Evolutionary conservation across 2,797 vertebrate species (phyloP).

Genomic region (Chanos chanos): DNA sequence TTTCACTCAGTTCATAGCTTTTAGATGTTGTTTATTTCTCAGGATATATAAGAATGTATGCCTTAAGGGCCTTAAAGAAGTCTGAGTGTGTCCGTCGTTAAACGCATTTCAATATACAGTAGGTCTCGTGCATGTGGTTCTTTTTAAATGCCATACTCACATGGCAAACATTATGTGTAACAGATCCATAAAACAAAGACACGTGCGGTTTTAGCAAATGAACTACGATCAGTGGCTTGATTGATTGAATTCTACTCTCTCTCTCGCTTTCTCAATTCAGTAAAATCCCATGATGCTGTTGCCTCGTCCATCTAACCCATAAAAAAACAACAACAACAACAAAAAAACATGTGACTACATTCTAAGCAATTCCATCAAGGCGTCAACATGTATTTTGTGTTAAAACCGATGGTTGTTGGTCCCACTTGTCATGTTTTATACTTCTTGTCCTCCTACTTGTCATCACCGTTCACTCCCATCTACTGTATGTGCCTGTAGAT

Average conservation of each 20-base stretch:
- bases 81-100: not conserved
- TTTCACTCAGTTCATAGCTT: too few relatives aligned
- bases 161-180: conserved; percentile 30
- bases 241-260: conserved; percentile 17
- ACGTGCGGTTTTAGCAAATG: not conserved
- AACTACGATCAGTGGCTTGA: conserved; percentile 1
- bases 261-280: conserved; percentile 4
- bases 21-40: too few relatives aligned
- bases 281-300: not conserved
- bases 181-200: conserved; percentile 20
- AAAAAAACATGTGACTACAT: too few relatives aligned
- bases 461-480: not conserved
- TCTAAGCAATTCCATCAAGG: too few relatives aligned
- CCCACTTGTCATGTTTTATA: too few relatives aligned
- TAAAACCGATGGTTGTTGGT: too few relatives aligned
- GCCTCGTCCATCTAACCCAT: not conserved
- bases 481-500: conserved; percentile 58
- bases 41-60: too few relatives aligned
- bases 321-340: not conserved
- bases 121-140: conserved; percentile 36
- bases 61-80: too few relatives aligned
- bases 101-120: not conserved
- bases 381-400: too few relatives aligned
- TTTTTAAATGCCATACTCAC: conserved; percentile 18
- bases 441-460: conserved; percentile 14